Percentiles rank a stretch among this genome's conserved stretches.
phyloP scores from a whole-genome alignment of 2,797 vertebrate species.

The Pseudomugil gertrudae region DNA sequence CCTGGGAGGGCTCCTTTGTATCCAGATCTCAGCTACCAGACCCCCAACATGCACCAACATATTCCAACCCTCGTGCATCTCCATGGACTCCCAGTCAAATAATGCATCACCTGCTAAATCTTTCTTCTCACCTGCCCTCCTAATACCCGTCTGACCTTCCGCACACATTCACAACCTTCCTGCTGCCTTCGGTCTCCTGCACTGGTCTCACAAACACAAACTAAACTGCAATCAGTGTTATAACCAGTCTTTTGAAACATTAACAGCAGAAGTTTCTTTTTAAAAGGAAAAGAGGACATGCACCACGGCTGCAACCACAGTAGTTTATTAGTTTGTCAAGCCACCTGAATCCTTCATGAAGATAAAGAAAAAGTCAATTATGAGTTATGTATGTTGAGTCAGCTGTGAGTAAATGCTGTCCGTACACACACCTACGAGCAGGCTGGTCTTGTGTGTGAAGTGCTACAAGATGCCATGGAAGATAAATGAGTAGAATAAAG shows the following conservation, averaged over 20 bases:
- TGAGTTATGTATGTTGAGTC: constrained; percentile 29
- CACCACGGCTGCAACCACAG: not conserved
- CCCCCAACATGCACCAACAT: too few relatives aligned
- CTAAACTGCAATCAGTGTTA: not conserved
- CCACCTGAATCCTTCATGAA: constrained; percentile 47
- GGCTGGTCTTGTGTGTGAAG: constrained; percentile 21
- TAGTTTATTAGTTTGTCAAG: constrained; percentile 47
- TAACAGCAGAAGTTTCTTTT: too few relatives aligned
- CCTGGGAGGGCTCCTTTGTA: too few relatives aligned
- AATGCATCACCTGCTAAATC: too few relatives aligned
- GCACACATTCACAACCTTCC: too few relatives aligned
- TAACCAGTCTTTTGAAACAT: not conserved
- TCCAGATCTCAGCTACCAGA: too few relatives aligned
- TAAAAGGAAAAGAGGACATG: constrained; percentile 2
- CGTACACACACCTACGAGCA: not conserved
- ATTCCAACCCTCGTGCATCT: too few relatives aligned
- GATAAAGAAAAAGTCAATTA: constrained; percentile 48
- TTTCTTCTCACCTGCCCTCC: too few relatives aligned
- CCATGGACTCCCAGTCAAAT: too few relatives aligned
- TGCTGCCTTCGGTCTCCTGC: too few relatives aligned
- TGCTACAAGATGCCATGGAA: constrained; percentile 38
- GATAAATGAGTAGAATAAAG: constrained; percentile 53
- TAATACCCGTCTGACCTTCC: too few relatives aligned
- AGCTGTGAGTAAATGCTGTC: constrained; percentile 28
- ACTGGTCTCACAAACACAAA: too few relatives aligned